These are phyloP conservation scores for Vidua chalybeata DNA, from an alignment of 2,113 vertebrate species.

Conservation along the genomic window DNA sequence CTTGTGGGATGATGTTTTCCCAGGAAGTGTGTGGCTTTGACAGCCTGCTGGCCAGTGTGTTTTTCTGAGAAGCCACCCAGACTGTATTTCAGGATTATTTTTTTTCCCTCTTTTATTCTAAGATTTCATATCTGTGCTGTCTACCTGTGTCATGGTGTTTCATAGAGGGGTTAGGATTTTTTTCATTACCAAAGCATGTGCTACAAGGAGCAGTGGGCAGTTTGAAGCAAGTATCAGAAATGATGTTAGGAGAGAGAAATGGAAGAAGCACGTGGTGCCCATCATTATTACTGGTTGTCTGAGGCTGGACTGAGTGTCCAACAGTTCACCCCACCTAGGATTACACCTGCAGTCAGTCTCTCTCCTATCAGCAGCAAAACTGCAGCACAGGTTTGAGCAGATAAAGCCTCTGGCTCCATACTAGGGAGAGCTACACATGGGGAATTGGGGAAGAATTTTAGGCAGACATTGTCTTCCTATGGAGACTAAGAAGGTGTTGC, in stretches of 20 bases:
- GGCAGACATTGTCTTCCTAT: background rate
- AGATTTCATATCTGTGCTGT: background rate
- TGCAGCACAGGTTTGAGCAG: background rate
- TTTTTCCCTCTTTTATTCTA: background rate
- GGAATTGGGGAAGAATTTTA: background rate
- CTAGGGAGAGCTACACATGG: background rate
- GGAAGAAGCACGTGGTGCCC: rapidly evolving
- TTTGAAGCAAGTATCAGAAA: background rate
- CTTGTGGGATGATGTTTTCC: background rate
- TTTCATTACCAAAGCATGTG: background rate
- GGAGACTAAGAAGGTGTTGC: background rate
- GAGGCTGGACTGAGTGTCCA: background rate
- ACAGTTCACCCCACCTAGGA: background rate
- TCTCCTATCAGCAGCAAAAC: background rate
- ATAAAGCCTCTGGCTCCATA: background rate
- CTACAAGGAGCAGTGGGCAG: background rate
- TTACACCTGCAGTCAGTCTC: background rate
- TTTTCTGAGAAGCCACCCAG: background rate
- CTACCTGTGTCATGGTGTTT: background rate
- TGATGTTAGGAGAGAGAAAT: background rate
- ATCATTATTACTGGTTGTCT: rapidly evolving
- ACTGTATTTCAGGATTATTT: background rate
- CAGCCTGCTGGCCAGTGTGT: background rate
- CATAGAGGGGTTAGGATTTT: background rate
- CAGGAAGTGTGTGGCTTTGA: background rate